A percentile compares a stretch with the other conserved stretches of the same genome.
Evolutionary conservation across 2,888 invertebrate genomes (phyloP).

Genomic region (Nephrotoma appendiculata): DNA sequence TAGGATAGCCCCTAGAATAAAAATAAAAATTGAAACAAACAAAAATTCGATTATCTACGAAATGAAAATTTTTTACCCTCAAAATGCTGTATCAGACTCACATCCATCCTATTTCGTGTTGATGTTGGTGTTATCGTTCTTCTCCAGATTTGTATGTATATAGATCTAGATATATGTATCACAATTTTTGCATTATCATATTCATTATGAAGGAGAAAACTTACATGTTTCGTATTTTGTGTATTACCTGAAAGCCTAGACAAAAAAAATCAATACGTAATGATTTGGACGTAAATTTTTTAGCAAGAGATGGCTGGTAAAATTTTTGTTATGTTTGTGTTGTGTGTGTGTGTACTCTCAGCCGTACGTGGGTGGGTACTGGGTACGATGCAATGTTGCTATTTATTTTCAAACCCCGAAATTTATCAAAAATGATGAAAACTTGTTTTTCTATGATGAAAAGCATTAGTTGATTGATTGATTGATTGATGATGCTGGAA

Average conservation of each 20-base stretch:
- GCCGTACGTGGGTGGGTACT: no score
- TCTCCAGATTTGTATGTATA: background rate
- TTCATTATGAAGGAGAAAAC: background rate
- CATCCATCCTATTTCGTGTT: background rate
- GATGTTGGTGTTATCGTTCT: background rate
- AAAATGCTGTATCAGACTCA: background rate
- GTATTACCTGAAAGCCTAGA: background rate
- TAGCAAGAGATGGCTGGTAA: background rate
- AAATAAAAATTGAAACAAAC: background rate
- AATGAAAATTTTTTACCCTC: background rate
- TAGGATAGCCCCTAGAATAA: background rate
- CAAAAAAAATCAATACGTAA: background rate
- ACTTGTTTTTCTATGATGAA: background rate
- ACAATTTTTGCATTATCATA: background rate
- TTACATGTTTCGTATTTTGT: background rate
- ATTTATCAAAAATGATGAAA: background rate
- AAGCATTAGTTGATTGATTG: background rate
- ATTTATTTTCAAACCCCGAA: background rate
- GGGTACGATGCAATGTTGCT: no score
- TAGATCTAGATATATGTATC: background rate
- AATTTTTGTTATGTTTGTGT: background rate
- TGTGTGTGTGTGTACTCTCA: no score
- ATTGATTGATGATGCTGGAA: background rate
- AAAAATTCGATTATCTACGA: background rate
- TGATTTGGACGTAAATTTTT: background rate